Conservation (phyloP, 2,888 invertebrate genomes). For the Lepidocyrtoides sp. region DNA sequence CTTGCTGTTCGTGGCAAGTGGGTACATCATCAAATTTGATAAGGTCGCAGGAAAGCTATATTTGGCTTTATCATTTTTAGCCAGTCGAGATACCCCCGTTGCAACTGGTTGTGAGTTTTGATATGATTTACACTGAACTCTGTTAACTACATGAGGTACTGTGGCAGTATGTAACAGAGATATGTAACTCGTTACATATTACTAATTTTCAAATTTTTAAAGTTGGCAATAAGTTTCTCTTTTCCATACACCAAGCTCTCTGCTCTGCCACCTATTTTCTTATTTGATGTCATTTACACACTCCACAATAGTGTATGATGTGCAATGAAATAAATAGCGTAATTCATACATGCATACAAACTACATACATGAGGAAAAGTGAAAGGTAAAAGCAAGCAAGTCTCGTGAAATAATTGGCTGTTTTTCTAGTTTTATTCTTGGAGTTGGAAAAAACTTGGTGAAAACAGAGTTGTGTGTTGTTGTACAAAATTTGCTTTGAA, state of each 20-base stretch:
- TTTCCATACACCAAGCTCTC: neutral
- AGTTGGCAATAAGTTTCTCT: neutral
- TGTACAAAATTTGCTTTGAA: neutral
- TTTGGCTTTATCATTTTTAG: too few relatives aligned
- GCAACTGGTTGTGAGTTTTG: too few relatives aligned
- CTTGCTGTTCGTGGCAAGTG: too few relatives aligned
- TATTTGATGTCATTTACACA: constrained; percentile 16
- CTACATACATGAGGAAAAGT: neutral
- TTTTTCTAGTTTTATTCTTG: neutral
- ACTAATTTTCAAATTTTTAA: too few relatives aligned
- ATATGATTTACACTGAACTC: too few relatives aligned
- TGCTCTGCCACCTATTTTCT: too few relatives aligned
- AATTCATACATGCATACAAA: too few relatives aligned
- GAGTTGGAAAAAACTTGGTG: neutral
- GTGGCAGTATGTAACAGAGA: too few relatives aligned
- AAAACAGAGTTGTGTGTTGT: neutral
- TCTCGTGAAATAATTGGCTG: constrained; percentile 11
- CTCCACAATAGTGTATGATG: neutral
- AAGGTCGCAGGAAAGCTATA: neutral
- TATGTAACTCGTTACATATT: too few relatives aligned
- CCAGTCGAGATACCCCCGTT: too few relatives aligned
- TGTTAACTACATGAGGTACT: too few relatives aligned
- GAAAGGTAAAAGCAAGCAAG: neutral
- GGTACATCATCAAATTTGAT: too few relatives aligned
- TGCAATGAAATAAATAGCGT: neutral